Conservation (phyloP, 2,888 invertebrate species). For the Minunthozetes semirufus region DNA sequence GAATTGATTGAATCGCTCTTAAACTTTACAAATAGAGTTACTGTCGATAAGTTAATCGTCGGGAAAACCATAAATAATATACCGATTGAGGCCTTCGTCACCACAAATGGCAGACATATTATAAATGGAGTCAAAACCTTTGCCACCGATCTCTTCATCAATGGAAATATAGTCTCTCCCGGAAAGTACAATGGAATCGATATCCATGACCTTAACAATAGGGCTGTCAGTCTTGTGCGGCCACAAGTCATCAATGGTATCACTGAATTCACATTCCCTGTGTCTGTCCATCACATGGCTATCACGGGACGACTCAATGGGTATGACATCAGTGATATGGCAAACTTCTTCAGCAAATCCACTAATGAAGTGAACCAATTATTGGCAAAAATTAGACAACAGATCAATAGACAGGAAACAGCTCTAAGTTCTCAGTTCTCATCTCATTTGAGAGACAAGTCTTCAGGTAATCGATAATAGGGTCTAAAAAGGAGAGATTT, state of each 20-base stretch:
- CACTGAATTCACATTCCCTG: not conserved
- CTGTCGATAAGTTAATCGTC: slow-evolving; percentile 23
- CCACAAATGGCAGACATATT: not conserved
- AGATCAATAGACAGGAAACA: not conserved
- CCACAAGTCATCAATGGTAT: not conserved
- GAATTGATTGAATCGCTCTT: slow-evolving; percentile 28
- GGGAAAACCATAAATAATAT: slow-evolving; percentile 26
- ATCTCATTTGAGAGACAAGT: not conserved
- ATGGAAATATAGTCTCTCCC: not conserved
- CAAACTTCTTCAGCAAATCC: slow-evolving; percentile 16
- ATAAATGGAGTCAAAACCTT: slow-evolving; percentile 25
- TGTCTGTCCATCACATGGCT: not conserved
- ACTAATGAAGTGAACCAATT: not conserved
- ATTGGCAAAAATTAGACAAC: not conserved
- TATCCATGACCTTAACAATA: not conserved
- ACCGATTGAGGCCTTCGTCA: slow-evolving; percentile 26
- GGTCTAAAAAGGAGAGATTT: not conserved
- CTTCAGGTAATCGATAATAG: slow-evolving; percentile 1
- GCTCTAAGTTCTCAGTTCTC: not conserved
- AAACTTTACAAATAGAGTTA: slow-evolving; percentile 26
- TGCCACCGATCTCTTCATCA: slow-evolving; percentile 13
- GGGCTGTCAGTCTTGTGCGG: not conserved
- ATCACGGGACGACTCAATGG: slow-evolving; percentile 8
- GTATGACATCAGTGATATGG: slow-evolving; percentile 18
- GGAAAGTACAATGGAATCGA: slow-evolving; percentile 18